These are phyloP conservation scores for Sorex maritimensis DNA, from an alignment of 2,797 vertebrate genomes.

Conservation along the genomic window DNA sequence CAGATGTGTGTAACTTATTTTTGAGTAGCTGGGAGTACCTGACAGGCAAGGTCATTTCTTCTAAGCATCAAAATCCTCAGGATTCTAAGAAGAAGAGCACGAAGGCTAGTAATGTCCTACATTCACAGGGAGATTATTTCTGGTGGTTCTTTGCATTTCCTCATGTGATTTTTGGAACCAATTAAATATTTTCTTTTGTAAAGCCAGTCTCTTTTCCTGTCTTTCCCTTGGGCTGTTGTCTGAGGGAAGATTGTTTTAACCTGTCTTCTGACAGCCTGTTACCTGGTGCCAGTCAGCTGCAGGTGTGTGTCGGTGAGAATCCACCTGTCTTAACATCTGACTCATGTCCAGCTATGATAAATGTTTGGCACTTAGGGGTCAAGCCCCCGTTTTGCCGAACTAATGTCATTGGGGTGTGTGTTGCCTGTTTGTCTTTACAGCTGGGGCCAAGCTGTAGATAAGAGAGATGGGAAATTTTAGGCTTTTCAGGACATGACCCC, in stretches of 20 bases:
- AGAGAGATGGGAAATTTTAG: too few species aligned
- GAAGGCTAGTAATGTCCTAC: background rate
- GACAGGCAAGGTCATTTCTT: background rate
- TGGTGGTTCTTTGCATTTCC: background rate
- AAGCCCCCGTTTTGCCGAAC: too few species aligned
- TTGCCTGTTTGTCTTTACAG: too few species aligned
- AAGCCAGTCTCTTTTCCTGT: constrained; percentile 58
- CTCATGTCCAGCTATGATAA: background rate
- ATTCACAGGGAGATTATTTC: constrained; percentile 19
- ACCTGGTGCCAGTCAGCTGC: background rate
- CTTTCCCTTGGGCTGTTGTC: background rate
- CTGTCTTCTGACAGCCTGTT: background rate
- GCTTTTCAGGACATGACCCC: too few species aligned
- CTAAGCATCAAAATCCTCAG: background rate
- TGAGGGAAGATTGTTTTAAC: too few species aligned
- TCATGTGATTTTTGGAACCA: constrained; percentile 29
- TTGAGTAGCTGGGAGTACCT: background rate
- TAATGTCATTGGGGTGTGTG: too few species aligned
- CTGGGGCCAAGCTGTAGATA: too few species aligned
- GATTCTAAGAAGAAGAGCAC: constrained; percentile 34
- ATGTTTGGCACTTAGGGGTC: too few species aligned
- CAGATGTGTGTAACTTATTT: constrained; percentile 58
- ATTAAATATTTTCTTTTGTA: constrained; percentile 82
- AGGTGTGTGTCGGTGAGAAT: constrained; percentile 17
- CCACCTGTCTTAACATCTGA: constrained; percentile 47